Evolutionary conservation across 1,140 invertebrate species (phyloP).

Genomic region (Sminthurinus signatus): DNA sequence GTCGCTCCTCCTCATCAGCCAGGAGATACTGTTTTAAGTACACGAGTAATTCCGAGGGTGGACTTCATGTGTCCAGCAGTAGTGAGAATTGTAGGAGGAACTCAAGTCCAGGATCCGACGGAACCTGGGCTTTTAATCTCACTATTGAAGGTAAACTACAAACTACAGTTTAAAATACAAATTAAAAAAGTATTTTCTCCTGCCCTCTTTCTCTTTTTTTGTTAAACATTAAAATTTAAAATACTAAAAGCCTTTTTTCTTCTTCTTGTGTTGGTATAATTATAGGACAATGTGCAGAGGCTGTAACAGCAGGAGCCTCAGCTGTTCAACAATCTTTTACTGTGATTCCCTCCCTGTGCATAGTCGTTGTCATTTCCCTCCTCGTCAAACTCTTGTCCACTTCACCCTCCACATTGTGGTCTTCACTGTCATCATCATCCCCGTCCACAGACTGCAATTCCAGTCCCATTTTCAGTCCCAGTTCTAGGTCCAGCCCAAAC

Average conservation of each 20-base stretch:
- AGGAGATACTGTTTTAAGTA: conserved; percentile 58
- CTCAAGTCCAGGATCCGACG: conserved; percentile 45
- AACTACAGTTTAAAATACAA: too few species aligned
- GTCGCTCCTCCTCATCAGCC: too few species aligned
- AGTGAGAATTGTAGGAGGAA: conserved; percentile 53
- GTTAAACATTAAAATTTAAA: too few species aligned
- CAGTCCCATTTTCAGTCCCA: too few species aligned
- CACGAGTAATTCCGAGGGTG: conserved; percentile 42
- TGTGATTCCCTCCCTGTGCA: conserved; percentile 7
- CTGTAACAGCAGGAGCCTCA: conserved; percentile 24
- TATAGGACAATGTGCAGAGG: conserved; percentile 33
- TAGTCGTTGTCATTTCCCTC: conserved; percentile 12
- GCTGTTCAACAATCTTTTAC: conserved; percentile 22
- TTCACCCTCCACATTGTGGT: neutral
- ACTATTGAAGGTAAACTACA: conserved; percentile 48
- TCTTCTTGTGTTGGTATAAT: neutral
- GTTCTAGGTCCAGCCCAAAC: too few species aligned
- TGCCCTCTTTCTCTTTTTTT: too few species aligned
- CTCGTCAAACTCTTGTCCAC: neutral
- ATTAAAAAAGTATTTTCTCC: too few species aligned
- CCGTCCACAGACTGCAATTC: too few species aligned
- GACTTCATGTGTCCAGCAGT: conserved; percentile 52
- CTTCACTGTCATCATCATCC: too few species aligned
- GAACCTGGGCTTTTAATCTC: conserved; percentile 52
- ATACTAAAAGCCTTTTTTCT: too few species aligned